phyloP scores from a whole-genome alignment of 2,888 invertebrate genomes.

The Papilio protenor region DNA sequence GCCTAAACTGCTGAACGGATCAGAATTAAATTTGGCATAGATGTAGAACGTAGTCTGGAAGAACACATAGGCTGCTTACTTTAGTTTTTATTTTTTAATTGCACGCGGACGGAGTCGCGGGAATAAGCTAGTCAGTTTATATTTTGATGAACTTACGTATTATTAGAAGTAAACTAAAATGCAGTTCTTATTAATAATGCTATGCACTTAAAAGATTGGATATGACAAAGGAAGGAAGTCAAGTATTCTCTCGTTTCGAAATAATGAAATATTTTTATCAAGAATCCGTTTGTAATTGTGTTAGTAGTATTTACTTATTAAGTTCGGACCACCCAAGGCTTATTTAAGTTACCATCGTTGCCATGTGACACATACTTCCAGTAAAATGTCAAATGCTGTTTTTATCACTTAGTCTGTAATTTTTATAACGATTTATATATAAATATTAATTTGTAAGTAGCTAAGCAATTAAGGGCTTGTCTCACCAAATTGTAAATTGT shows the following conservation, averaged over 20 bases:
- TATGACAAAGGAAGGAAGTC: neutral
- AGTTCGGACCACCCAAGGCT: conserved; percentile 19
- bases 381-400: neutral
- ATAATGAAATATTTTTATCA: conserved; percentile 15
- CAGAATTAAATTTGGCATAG: no score
- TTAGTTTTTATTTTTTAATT: no score
- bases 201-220: neutral
- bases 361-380: conserved; percentile 7
- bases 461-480: no score
- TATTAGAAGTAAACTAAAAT: neutral
- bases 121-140: no score
- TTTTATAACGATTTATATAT: neutral
- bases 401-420: neutral
- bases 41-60: no score
- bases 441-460: no score
- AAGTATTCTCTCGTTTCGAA: neutral
- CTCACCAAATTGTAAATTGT: no score
- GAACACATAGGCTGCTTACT: no score
- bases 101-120: no score
- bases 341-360: neutral
- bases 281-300: neutral
- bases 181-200: neutral
- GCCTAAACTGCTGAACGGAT: no score
- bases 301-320: neutral
- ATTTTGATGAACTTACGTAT: no score